These are phyloP conservation scores for Drosophila sturtevanti DNA, from an alignment of 1,140 invertebrate genomes.

Conservation along the genomic window DNA sequence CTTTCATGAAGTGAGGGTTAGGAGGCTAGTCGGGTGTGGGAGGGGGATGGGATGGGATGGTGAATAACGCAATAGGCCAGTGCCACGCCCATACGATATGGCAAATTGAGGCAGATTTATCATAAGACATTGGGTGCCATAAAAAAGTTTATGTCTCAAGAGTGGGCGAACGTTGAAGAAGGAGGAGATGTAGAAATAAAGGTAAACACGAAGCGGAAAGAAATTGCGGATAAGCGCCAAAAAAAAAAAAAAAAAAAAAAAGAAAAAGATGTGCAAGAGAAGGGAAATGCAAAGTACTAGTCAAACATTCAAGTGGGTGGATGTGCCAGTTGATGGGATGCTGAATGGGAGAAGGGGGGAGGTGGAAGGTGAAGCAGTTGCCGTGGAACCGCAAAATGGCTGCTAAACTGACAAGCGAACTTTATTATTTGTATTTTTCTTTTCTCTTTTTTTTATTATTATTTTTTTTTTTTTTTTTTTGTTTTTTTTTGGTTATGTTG, in stretches of 20 bases:
- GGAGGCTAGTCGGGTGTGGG: neutral
- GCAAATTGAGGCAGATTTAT: constrained; percentile 83
- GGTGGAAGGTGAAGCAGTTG: constrained; percentile 34
- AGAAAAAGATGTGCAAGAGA: neutral
- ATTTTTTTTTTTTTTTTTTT: constrained; percentile 14
- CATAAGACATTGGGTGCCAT: constrained; percentile 79
- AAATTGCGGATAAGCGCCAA: constrained; percentile 77
- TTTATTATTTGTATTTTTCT: constrained; percentile 73
- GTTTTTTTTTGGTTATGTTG: neutral
- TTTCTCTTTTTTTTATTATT: constrained; percentile 1
- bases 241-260: constrained; percentile 25
- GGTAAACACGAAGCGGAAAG: constrained; percentile 63
- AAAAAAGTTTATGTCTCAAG: constrained; percentile 78
- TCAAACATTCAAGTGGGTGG: constrained; percentile 44
- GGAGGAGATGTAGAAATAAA: no score
- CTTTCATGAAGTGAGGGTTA: constrained; percentile 67
- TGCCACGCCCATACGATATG: constrained; percentile 55
- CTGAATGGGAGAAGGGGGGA: neutral
- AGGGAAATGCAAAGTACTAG: constrained; percentile 56
- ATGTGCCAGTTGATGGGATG: constrained; percentile 1
- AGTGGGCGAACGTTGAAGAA: neutral
- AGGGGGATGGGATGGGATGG: neutral
- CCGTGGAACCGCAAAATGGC: constrained; percentile 82
- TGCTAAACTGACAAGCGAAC: constrained; percentile 83
- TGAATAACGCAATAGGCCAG: constrained; percentile 61